Evolutionary conservation across 2,888 invertebrate genomes (phyloP).

Genomic region (Tubulanus polymorphus): DNA sequence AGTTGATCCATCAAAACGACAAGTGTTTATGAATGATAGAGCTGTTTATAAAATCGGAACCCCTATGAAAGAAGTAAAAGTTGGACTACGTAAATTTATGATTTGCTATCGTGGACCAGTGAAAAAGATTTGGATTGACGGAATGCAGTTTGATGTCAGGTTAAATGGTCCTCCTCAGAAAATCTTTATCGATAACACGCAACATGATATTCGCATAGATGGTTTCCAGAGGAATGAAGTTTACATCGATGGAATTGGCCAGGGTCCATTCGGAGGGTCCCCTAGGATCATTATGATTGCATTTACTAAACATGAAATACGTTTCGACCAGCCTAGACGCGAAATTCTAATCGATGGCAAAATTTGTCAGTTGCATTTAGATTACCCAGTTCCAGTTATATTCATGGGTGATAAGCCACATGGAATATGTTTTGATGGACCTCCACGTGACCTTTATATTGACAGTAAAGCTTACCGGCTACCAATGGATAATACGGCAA

Average conservation of each 20-base stretch:
- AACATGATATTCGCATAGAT: conserved; percentile 80
- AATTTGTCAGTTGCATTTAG: conserved; percentile 40
- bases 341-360: conserved; percentile 73
- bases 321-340: conserved; percentile 80
- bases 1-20: conserved; percentile 33
- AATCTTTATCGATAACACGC: conserved; percentile 76
- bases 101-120: conserved; percentile 43
- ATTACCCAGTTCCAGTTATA: conserved; percentile 40
- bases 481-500: conserved; percentile 38
- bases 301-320: conserved; percentile 70
- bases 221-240: conserved; percentile 74
- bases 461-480: conserved; percentile 68
- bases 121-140: conserved; percentile 45
- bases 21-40: conserved; percentile 35
- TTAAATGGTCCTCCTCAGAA: conserved; percentile 46
- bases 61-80: conserved; percentile 31
- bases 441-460: conserved; percentile 84
- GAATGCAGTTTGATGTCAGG: conserved; percentile 39
- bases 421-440: conserved; percentile 82
- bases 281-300: conserved; percentile 76
- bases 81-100: conserved; percentile 24
- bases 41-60: conserved; percentile 42
- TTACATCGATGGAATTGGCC: conserved; percentile 74
- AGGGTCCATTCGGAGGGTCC: conserved; percentile 68
- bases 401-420: conserved; percentile 52